These are phyloP conservation scores for Tricholaema leucomelas DNA, from an alignment of 2,113 vertebrate species.

Conservation along the genomic window DNA sequence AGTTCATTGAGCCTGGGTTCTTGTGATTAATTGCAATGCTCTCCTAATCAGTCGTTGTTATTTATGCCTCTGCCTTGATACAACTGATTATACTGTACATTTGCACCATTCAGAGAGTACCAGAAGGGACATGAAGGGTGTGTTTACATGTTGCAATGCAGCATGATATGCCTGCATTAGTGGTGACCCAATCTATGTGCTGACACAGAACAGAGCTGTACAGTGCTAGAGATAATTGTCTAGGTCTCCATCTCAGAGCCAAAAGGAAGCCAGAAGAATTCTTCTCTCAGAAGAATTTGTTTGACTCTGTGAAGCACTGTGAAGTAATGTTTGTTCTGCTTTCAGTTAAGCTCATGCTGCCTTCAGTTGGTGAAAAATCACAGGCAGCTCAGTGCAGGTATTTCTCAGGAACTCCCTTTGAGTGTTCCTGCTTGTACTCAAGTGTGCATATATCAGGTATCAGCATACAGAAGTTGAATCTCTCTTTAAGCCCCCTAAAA, in stretches of 20 bases:
- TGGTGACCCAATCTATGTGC: neutral
- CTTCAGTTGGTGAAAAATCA: neutral
- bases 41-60: conserved; percentile 46
- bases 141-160: neutral
- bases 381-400: neutral
- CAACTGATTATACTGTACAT: neutral
- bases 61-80: conserved; percentile 31
- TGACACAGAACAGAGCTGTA: neutral
- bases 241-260: neutral
- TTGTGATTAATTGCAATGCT: conserved; percentile 16
- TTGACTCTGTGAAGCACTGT: neutral
- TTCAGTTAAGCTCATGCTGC: neutral
- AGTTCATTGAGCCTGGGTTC: conserved; percentile 7
- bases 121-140: neutral
- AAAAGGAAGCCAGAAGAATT: rapidly evolving
- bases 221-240: rapidly evolving
- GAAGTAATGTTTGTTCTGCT: neutral
- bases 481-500: neutral
- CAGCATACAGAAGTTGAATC: neutral
- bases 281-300: neutral
- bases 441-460: neutral
- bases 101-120: neutral
- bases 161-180: neutral
- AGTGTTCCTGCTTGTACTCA: neutral
- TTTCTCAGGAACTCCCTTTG: neutral